Evolutionary conservation across 2,797 vertebrate genomes (phyloP), one percentile per base, ranked within the genome.

Genomic region (Mormyrus proboscirostris): DNA sequence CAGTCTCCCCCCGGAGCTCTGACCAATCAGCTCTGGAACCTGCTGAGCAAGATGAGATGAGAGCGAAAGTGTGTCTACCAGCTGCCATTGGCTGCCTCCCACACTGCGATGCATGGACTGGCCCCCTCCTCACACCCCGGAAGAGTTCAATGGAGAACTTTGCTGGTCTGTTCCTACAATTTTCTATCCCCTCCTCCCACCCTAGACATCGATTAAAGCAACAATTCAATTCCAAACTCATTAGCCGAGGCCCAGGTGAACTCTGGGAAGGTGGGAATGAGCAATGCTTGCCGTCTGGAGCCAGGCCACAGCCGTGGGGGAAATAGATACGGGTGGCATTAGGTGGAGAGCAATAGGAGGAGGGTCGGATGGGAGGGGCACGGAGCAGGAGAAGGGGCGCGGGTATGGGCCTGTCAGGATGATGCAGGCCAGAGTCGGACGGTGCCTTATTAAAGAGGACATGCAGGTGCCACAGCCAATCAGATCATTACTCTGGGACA

Each of bases 321-420:
- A 88, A 90, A 90, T 38, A 89, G 90, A 91, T 88, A 87, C n/a
- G 55, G 85, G 88, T 89, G 44, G 89, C 22, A 87, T 59, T 90
- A 87, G 49, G 73, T 79, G 25, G 47, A 76, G 41, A 33, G 90
- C 29, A 90, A 89, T 88, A 51, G 49, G 69, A 79, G 88, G 50
- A 25, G 16, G 16, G 41, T 19, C 14, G n/a, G 51, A 90, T 49
- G 88, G 85, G 47, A 47, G 55, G 50, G 44, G 87, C 41, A 38
- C n/a, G 22, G 57, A 47, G 25, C 41, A 5, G 29, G 44, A 47
- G 3, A 87, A 57, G 22, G 25, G 49, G 6, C 47, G 84, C 89
- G 86, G 90, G 91, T 91, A 92, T 90, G 92, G 92, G 91, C 88
- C 92, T 91, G 69, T 93, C 90, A 89, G 91, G 91, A 90, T 86